phyloP scores from a whole-genome alignment of 2,113 vertebrate genomes.

The Ariopsis seemanni region DNA sequence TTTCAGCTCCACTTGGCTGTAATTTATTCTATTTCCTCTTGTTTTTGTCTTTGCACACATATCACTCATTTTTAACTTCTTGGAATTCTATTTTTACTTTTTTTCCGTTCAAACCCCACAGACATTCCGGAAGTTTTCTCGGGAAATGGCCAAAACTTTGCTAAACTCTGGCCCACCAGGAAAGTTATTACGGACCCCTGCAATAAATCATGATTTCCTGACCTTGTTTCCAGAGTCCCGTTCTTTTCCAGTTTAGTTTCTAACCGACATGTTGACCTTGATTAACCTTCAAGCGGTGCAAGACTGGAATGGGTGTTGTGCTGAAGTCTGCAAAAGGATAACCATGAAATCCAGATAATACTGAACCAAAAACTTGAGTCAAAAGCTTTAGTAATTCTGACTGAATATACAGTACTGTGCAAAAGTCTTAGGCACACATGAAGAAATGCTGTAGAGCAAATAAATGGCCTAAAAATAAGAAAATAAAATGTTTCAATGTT shows the following conservation, averaged over 20 bases:
- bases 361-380: background rate
- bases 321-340: background rate
- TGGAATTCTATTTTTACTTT: background rate
- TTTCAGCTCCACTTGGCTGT: background rate
- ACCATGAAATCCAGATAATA: background rate
- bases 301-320: background rate
- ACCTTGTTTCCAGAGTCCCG: background rate
- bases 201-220: conserved; percentile 14
- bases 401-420: background rate
- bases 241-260: background rate
- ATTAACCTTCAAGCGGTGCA: background rate
- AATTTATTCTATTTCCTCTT: background rate
- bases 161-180: background rate
- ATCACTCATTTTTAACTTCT: background rate
- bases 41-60: background rate
- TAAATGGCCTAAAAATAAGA: no score
- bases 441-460: no score
- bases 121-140: background rate
- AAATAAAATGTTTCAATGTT: no score
- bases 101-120: background rate
- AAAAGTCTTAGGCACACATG: no score
- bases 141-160: background rate
- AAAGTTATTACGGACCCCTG: background rate
- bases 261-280: background rate
- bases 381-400: background rate